Base-by-base conservation (phyloP, 2,888 invertebrate species). In the Tetropium fuscum region DNA sequence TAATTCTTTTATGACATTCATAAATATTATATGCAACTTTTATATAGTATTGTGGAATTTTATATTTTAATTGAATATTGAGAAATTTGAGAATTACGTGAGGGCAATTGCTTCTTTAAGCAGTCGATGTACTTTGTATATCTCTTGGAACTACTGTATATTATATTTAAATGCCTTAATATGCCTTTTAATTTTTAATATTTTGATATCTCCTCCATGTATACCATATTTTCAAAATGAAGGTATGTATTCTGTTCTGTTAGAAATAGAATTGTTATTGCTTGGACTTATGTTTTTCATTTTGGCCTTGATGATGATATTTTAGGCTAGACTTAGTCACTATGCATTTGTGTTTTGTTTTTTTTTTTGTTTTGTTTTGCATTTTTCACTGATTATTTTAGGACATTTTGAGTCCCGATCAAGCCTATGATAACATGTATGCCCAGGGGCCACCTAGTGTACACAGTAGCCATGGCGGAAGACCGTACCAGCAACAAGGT, bases 381-480 rank as follows among this genome's bases (percentile, higher is more conserved):
- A 72, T 75, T 76, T 67, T 77, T 71, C 74, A 77, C 80, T 78
- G 66, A 71, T 74, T 68, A 75, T 82, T 81, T 70, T 88, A 94
- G 94, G 96, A 94, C 83, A 93, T 94, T 90, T 89, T 93, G 83
- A 91, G 90, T 80, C 92, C 94, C 77, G 95, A 95, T 83, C 95
- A 95, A 85, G 90, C 93, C 79, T 96, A 94, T 86, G 95, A 95
- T 82, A 93, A 93, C 83, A 89, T 95, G 87, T 96, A 95, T 84
- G 92, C 92, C 79, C 95, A 95, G 82, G 92, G 95, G 80, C 94
- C 94, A 74, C 94, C 94, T 74, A 91, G 91, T 81, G 91, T 92
- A 80, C 91, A 91, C 84, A 90, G 91, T 85, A 89, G 89, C 78
- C 90, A 91, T 74, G 89, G 90, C 76, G 88, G 90, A 77, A 87